These are phyloP conservation scores for Cervus canadensis DNA, from an alignment of 2,113 vertebrate genomes.

Conservation along the genomic window DNA sequence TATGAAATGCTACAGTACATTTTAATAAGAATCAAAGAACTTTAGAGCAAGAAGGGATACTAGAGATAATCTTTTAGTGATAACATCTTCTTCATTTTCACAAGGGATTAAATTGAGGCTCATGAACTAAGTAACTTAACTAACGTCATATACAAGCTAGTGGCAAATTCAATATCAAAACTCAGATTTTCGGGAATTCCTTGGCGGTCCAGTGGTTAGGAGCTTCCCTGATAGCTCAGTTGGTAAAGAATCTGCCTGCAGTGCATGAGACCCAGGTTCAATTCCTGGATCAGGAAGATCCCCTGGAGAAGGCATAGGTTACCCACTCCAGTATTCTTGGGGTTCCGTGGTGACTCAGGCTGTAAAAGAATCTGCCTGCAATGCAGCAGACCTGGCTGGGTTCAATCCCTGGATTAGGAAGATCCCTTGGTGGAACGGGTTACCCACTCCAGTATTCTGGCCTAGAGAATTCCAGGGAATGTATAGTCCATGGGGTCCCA, in stretches of 20 bases:
- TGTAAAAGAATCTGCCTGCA: not conserved
- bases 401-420: not conserved
- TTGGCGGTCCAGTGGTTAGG: not conserved
- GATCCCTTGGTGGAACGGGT: not conserved
- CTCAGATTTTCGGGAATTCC: not conserved
- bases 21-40: slow-evolving; percentile 9
- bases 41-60: not conserved
- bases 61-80: not conserved
- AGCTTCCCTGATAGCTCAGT: not conserved
- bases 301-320: not conserved
- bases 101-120: not conserved
- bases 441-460: not conserved
- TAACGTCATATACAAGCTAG: not conserved
- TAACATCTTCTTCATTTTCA: slow-evolving; percentile 22
- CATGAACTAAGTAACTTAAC: slow-evolving; percentile 3
- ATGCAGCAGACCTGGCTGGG: not conserved
- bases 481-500: not conserved
- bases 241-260: not conserved
- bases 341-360: not conserved
- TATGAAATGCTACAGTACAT: not conserved
- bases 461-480: not conserved
- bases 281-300: not conserved
- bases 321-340: not conserved
- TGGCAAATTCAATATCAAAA: not conserved
- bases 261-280: not conserved